Conservation (phyloP, 2,797 vertebrate species). For the Centroberyx gerrardi region DNA sequence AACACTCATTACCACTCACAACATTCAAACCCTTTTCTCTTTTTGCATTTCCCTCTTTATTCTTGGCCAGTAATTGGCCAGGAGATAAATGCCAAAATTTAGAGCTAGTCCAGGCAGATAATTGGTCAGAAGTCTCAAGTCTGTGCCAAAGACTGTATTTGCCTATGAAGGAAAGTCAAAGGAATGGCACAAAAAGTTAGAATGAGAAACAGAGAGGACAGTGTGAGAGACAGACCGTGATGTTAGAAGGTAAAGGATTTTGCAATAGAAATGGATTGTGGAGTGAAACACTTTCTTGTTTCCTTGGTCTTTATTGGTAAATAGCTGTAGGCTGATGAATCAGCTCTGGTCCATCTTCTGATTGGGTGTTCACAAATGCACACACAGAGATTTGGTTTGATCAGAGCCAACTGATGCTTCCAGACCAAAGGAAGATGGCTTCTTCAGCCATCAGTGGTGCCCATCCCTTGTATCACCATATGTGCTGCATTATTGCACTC, state of each 20-base stretch:
- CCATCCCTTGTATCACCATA: slow-evolving; percentile 64
- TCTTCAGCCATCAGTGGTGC: slow-evolving; percentile 44
- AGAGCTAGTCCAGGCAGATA: slow-evolving; percentile 44
- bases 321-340: slow-evolving; percentile 51
- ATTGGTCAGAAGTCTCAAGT: slow-evolving; percentile 54
- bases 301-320: slow-evolving; percentile 43
- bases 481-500: slow-evolving; percentile 65
- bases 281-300: slow-evolving; percentile 34
- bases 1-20: slow-evolving; percentile 30
- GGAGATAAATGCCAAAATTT: slow-evolving; percentile 44
- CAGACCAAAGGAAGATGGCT: slow-evolving; percentile 57
- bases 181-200: slow-evolving; percentile 46
- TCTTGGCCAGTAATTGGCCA: slow-evolving; percentile 57
- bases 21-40: slow-evolving; percentile 30
- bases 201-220: slow-evolving; percentile 41
- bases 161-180: slow-evolving; percentile 31
- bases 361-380: slow-evolving; percentile 55
- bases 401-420: slow-evolving; percentile 65
- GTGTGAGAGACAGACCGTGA: slow-evolving; percentile 3
- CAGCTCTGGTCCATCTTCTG: slow-evolving; percentile 49
- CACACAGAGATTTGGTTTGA: slow-evolving; percentile 50
- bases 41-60: slow-evolving; percentile 28
- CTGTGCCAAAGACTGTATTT: slow-evolving; percentile 41
- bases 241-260: slow-evolving; percentile 38
- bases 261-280: slow-evolving; percentile 39